These are phyloP conservation scores for Eremobia ochroleuca DNA, from an alignment of 2,888 invertebrate genomes.

Conservation along the genomic window DNA sequence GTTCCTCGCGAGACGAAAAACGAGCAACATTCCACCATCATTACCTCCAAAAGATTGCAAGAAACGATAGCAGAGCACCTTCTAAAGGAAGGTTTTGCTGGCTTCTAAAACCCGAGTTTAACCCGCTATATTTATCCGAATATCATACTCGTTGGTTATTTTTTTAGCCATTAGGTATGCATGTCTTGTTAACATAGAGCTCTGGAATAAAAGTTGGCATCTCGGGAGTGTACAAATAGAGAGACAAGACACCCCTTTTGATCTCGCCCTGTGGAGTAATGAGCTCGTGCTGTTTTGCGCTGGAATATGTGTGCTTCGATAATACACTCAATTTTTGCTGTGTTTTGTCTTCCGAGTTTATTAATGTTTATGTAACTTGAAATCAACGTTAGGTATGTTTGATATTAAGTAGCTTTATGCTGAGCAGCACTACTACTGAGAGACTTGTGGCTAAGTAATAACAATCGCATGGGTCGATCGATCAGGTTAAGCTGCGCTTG, in stretches of 20 bases:
- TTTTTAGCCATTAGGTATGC: conserved; percentile 68
- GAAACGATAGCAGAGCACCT: conserved; percentile 65
- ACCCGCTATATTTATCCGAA: conserved; percentile 46
- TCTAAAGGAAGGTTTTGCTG: conserved; percentile 48
- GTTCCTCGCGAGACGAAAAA: conserved; percentile 59
- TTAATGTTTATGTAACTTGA: conserved; percentile 22
- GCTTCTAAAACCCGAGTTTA: conserved; percentile 29
- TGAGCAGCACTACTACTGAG: background rate
- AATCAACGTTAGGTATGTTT: conserved; percentile 12
- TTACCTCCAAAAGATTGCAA: conserved; percentile 65
- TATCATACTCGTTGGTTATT: conserved; percentile 51
- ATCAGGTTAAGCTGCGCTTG: background rate
- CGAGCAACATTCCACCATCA: conserved; percentile 64
- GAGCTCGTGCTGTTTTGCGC: conserved; percentile 66
- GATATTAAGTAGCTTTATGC: background rate
- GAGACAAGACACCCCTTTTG: conserved; percentile 75
- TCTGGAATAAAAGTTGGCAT: conserved; percentile 61
- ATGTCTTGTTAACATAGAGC: conserved; percentile 70
- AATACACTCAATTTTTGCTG: conserved; percentile 62
- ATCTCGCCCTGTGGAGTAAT: conserved; percentile 74
- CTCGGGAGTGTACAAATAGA: conserved; percentile 76
- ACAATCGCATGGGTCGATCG: background rate
- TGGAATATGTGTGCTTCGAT: conserved; percentile 54
- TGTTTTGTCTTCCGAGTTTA: conserved; percentile 33
- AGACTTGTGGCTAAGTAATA: background rate